Evolutionary conservation across 2,797 vertebrate species (phyloP).

Genomic region (Otus scops): DNA sequence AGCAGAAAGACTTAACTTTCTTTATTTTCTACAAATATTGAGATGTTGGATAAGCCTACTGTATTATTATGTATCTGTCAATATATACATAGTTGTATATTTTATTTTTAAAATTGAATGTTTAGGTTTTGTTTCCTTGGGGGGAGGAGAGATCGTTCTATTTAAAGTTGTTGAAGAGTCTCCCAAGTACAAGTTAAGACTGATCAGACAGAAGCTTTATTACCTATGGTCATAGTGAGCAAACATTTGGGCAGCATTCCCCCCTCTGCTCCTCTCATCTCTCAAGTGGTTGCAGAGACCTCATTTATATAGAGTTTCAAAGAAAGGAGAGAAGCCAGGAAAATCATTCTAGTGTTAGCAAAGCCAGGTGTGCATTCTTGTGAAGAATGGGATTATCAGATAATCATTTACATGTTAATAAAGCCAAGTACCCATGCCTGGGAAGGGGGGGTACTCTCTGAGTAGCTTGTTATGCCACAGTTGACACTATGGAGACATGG

Average conservation of each 20-base stretch:
- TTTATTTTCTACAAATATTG: not conserved
- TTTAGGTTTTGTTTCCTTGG: not conserved
- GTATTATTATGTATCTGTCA: fast-evolving
- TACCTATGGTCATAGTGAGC: not conserved
- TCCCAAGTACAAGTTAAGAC: not conserved
- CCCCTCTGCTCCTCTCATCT: not conserved
- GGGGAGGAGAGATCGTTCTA: not conserved
- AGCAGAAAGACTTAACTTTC: not conserved
- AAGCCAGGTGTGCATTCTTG: not conserved
- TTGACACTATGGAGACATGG: not conserved
- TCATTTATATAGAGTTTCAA: not conserved
- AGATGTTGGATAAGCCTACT: not conserved
- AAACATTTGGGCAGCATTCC: not conserved
- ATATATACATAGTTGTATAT: not conserved
- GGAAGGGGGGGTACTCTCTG: not conserved
- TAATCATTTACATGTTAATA: not conserved
- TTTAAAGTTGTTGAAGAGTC: not conserved
- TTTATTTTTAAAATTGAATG: not conserved
- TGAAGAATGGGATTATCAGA: not conserved
- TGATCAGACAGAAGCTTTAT: not conserved
- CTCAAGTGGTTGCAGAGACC: not conserved
- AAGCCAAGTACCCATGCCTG: not conserved
- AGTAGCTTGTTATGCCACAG: not conserved
- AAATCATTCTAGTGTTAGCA: not conserved
- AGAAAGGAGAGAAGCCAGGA: not conserved